These are phyloP conservation scores for Gonatopus flavifemur DNA, from an alignment of 1,140 invertebrate species.

Conservation along the genomic window DNA sequence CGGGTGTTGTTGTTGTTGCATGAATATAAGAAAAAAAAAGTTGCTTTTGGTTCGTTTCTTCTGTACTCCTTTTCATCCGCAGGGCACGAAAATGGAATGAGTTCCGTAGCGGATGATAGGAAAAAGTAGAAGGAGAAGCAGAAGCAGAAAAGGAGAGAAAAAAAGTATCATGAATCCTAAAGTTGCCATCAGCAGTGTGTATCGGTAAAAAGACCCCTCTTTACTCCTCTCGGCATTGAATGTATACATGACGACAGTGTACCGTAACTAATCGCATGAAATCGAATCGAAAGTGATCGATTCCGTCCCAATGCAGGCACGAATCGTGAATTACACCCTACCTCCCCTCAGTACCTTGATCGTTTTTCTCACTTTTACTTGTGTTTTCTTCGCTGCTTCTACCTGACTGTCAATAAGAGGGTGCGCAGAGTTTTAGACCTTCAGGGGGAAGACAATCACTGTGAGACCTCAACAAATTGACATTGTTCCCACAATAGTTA, in stretches of 20 bases:
- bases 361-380: neutral
- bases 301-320: constrained; percentile 22
- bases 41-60: too few species aligned
- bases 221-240: constrained; percentile 8
- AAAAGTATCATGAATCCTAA: constrained; percentile 38
- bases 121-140: too few species aligned
- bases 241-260: neutral
- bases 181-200: constrained; percentile 23
- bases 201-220: constrained; percentile 3
- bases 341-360: neutral
- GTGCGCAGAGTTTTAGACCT: constrained; percentile 4
- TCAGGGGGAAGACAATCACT: constrained; percentile 11
- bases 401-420: neutral
- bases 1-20: too few species aligned
- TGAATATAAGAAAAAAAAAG: too few species aligned
- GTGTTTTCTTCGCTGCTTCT: neutral
- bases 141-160: too few species aligned
- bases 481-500: constrained; percentile 35
- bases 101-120: too few species aligned
- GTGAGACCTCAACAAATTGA: constrained; percentile 33
- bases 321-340: constrained; percentile 29
- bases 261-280: constrained; percentile 39
- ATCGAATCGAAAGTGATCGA: constrained; percentile 42
- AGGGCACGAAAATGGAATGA: too few species aligned
- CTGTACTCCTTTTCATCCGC: too few species aligned